Conservation (phyloP, 53 echinoderm and acorn worm genomes). For the Echinarachnius parma region DNA sequence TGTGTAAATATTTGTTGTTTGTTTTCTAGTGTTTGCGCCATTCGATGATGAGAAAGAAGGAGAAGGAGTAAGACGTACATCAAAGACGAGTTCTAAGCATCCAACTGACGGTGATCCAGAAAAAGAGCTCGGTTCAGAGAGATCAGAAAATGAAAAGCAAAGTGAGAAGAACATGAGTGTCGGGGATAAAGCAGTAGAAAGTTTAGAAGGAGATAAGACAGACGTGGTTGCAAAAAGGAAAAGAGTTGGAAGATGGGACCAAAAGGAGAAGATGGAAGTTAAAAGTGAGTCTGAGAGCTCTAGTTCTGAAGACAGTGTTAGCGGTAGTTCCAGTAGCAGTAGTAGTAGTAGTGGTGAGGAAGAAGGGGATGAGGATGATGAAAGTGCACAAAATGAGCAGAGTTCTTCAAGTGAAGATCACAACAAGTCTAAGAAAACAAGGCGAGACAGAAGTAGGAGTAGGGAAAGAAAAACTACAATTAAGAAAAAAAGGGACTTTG, state of each 20-base stretch:
- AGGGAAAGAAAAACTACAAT: slow-evolving; percentile 31
- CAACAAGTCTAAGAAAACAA: background rate
- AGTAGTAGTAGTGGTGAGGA: slow-evolving; percentile 25
- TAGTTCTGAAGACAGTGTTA: slow-evolving; percentile 35
- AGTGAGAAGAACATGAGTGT: background rate
- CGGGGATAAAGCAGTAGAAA: background rate
- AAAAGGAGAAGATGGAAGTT: slow-evolving; percentile 13
- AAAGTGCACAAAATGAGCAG: background rate
- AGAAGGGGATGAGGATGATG: slow-evolving; percentile 16
- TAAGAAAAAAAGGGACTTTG: slow-evolving; percentile 7
- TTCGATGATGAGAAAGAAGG: slow-evolving; percentile 19
- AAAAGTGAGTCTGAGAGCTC: slow-evolving; percentile 28
- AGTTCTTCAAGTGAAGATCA: background rate
- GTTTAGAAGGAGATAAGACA: background rate
- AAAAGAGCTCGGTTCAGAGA: slow-evolving; percentile 7
- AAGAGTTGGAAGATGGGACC: slow-evolving; percentile 36
- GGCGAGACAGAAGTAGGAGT: slow-evolving; percentile 13
- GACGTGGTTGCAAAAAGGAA: slow-evolving; percentile 10
- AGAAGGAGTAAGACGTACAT: background rate
- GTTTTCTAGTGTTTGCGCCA: slow-evolving; percentile 37
- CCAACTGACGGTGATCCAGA: background rate
- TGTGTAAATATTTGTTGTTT: too few relatives aligned
- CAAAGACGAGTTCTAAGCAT: background rate
- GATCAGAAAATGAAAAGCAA: background rate
- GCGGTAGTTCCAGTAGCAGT: slow-evolving; percentile 4